These are phyloP conservation scores for Cyanoderma ruficeps DNA, from an alignment of 2,113 vertebrate genomes.

Conservation along the genomic window DNA sequence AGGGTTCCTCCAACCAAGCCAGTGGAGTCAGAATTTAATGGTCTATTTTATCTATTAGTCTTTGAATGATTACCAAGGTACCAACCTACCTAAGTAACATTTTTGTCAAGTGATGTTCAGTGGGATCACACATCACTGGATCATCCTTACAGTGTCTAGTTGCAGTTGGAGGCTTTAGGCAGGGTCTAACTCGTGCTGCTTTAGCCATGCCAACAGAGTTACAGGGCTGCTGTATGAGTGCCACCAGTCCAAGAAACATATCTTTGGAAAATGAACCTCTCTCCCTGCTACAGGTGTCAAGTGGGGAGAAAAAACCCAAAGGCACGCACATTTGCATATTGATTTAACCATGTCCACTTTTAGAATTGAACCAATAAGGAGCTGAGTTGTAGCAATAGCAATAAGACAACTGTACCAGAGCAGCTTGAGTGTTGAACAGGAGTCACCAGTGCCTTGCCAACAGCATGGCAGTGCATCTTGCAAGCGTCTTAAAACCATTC, in stretches of 20 bases:
- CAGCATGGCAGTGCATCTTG: background rate
- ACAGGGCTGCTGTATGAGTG: background rate
- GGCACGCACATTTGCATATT: background rate
- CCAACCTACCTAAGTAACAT: rapidly evolving
- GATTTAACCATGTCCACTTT: background rate
- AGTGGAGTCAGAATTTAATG: background rate
- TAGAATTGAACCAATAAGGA: background rate
- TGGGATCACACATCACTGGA: background rate
- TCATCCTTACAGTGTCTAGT: background rate
- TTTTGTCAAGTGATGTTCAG: background rate
- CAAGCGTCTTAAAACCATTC: background rate
- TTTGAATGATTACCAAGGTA: background rate
- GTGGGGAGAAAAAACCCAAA: rapidly evolving
- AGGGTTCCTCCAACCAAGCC: background rate
- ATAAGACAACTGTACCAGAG: background rate
- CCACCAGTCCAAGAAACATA: background rate
- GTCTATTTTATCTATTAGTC: background rate
- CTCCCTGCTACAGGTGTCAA: background rate
- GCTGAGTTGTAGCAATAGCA: background rate
- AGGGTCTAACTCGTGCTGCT: background rate
- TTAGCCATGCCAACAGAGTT: background rate
- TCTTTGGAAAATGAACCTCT: background rate
- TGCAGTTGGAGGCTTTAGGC: background rate
- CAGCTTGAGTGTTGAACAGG: background rate
- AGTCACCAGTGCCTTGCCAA: background rate